Evolutionary conservation across 2,888 invertebrate genomes (phyloP), one percentile per base, ranked within the genome.

Genomic region (Hermaeophaga mercurialis): DNA sequence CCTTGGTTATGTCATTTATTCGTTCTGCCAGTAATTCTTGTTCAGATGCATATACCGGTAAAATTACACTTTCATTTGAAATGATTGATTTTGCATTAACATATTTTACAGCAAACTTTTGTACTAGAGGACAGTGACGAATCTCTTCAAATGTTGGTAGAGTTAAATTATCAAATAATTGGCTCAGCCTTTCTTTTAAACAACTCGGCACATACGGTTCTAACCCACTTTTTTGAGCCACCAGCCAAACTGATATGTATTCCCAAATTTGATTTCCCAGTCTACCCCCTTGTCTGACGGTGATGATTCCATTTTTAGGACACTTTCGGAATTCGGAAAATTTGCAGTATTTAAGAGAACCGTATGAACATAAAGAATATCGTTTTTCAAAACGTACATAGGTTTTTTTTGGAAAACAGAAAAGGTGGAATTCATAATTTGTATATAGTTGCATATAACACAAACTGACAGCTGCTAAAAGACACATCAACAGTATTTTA

Each of bases 71-170:
- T 68, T 83, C 83, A 49, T n/a, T n/a, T n/a, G n/a, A n/a, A n/a
- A n/a, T n/a, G n/a, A n/a, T n/a, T n/a, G n/a, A n/a, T n/a, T n/a
- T n/a, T n/a, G n/a, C n/a, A n/a, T n/a, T n/a, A n/a, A n/a, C n/a
- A n/a, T n/a, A n/a, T n/a, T 81, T 80, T 8, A 82, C 82, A 69
- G 78, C 80, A 65, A 81, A 82, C 11, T 19, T 41, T 41, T 8
- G 19, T n/a, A 79, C 79, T 11, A 82, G 73, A 1, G 79, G 80
- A 64, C 84, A 84, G 62, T 80, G 80, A 14, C 80, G 78, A 47
- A 83, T 82, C 65, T 81, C 81, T 61, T 81, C 81, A 39, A 83
- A 76, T 9, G 80, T 80, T 15, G 83, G 82, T 56, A 84, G 79
- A 44, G 80, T 79, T 31, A 84, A 73, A 45, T 78, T 78, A 55